These are phyloP conservation scores for Xenotilapia flavipinnis DNA, from an alignment of 2,113 vertebrate species.

Conservation along the genomic window DNA sequence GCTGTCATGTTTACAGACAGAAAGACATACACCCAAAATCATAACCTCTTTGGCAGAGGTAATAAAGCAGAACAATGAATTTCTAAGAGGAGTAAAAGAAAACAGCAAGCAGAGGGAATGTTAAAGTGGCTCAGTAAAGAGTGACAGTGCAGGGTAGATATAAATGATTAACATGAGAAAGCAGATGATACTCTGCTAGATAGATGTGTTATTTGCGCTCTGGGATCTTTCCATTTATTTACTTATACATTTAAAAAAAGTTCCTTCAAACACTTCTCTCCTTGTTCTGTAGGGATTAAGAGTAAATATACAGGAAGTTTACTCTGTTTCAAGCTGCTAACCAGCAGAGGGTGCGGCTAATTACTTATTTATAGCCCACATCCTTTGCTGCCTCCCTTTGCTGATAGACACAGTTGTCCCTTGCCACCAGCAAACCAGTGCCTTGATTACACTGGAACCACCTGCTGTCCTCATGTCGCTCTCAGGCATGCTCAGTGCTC, in stretches of 20 bases:
- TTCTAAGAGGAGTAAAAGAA: background rate
- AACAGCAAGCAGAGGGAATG: background rate
- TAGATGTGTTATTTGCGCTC: background rate
- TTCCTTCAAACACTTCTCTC: background rate
- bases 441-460: constrained; percentile 41
- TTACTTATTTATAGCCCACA: constrained; percentile 44
- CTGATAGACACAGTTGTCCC: constrained; percentile 68
- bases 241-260: background rate
- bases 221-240: background rate
- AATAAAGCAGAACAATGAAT: background rate
- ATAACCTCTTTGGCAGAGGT: background rate
- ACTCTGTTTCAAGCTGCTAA: background rate
- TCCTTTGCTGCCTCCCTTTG: constrained; percentile 36
- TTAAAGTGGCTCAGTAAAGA: background rate
- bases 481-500: constrained; percentile 13
- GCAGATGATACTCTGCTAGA: background rate
- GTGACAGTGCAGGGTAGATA: background rate
- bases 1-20: background rate
- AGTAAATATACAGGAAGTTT: background rate
- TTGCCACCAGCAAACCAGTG: constrained; percentile 17
- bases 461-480: constrained; percentile 56
- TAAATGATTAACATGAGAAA: background rate
- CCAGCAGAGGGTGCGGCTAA: constrained; percentile 10
- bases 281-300: background rate
- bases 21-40: background rate